phyloP scores from a whole-genome alignment of 2,888 invertebrate species.

The Clitarchus hookeri region DNA sequence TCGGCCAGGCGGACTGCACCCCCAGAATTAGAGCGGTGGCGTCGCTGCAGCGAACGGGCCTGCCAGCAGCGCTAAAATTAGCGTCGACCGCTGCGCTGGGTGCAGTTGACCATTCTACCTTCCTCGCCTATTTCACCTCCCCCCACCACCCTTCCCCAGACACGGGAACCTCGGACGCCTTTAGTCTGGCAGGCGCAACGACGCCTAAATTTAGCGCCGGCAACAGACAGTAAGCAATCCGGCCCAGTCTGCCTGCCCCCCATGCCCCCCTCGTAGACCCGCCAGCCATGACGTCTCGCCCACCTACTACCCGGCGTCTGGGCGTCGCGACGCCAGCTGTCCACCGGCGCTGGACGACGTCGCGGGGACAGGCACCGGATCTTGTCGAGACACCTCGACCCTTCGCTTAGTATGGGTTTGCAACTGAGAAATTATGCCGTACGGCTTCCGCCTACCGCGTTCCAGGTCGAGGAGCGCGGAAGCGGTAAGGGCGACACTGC shows the following conservation, averaged over 20 bases:
- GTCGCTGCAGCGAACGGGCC: neutral
- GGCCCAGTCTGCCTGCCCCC: neutral
- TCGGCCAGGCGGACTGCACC: neutral
- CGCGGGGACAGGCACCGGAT: neutral
- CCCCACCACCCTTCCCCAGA: no score
- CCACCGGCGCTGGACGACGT: neutral
- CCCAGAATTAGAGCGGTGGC: neutral
- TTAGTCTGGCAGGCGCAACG: conserved; percentile 1
- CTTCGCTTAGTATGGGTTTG: no score
- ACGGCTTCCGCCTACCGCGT: no score
- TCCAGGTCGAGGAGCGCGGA: no score
- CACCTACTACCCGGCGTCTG: neutral
- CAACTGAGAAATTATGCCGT: no score
- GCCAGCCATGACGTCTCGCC: no score
- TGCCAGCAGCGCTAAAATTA: neutral
- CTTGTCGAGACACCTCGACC: no score
- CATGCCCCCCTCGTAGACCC: neutral
- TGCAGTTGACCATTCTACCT: conserved; percentile 14
- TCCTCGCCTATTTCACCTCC: neutral
- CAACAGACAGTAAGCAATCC: conserved; percentile 14
- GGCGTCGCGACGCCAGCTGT: neutral
- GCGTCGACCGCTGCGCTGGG: neutral
- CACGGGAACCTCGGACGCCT: neutral
- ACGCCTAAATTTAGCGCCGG: conserved; percentile 14
- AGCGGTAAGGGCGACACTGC: no score